A percentile compares a stretch with the other conserved stretches of the same genome.
These are phyloP conservation scores for Drosophila tanythrix DNA, from an alignment of 2,888 invertebrate genomes.

Conservation along the genomic window DNA sequence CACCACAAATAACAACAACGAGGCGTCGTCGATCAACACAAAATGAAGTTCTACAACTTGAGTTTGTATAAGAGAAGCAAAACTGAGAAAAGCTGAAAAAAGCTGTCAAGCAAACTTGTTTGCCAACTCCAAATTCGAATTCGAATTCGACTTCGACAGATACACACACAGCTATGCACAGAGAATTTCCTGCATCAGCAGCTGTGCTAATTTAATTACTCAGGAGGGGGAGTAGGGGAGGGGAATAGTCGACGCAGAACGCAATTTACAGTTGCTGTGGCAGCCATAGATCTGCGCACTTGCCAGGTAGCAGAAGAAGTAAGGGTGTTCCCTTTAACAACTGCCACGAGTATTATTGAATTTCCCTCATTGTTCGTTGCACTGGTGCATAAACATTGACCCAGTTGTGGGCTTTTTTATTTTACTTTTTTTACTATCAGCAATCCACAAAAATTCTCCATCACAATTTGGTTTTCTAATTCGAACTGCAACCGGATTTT, in stretches of 20 bases:
- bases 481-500: background rate
- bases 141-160: conserved; percentile 42
- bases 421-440: conserved; percentile 33
- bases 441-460: conserved; percentile 23
- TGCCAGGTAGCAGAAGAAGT: conserved; percentile 27
- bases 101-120: conserved; percentile 42
- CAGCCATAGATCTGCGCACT: conserved; percentile 50
- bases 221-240: conserved; percentile 15
- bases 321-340: conserved; percentile 3
- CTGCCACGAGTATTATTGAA: conserved; percentile 33
- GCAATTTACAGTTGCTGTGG: conserved; percentile 41
- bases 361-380: conserved; percentile 40
- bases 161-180: conserved; percentile 39
- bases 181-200: conserved; percentile 68
- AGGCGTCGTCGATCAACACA: conserved; percentile 19
- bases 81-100: conserved; percentile 9
- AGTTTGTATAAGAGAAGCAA: conserved; percentile 43
- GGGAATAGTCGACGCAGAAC: conserved; percentile 25
- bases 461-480: conserved; percentile 15
- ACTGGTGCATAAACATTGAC: conserved; percentile 78
- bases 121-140: conserved; percentile 20
- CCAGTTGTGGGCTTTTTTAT: conserved; percentile 74
- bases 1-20: conserved; percentile 24
- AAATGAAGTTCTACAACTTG: conserved; percentile 16
- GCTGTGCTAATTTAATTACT: conserved; percentile 48